These are phyloP conservation scores for Drymonia ruficornis DNA, from an alignment of 2,888 invertebrate species.

Conservation along the genomic window DNA sequence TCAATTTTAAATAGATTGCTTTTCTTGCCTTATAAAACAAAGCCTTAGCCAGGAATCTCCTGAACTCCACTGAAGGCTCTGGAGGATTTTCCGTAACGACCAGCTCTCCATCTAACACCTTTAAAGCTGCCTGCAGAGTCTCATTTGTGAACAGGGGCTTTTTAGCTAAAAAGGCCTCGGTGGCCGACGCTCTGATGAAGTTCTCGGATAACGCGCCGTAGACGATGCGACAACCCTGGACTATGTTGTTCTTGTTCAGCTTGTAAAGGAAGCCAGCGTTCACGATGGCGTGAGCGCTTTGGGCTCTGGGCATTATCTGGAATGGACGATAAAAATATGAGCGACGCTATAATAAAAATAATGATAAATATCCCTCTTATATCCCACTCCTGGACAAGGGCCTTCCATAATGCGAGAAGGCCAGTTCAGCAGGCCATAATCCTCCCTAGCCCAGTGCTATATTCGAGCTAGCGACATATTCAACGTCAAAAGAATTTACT, in stretches of 20 bases:
- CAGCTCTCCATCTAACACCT: conserved; percentile 51
- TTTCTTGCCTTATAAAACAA: conserved; percentile 84
- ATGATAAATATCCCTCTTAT: no score
- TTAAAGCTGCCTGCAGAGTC: conserved; percentile 66
- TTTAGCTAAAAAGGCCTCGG: conserved; percentile 77
- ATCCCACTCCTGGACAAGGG: no score
- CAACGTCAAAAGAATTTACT: no score
- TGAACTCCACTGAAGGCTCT: conserved; percentile 83
- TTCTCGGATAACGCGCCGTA: conserved; percentile 84
- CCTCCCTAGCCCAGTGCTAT: no score
- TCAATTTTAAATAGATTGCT: no score
- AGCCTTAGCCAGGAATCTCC: conserved; percentile 85
- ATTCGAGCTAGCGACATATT: no score
- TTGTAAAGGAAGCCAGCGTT: conserved; percentile 89
- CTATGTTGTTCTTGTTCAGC: conserved; percentile 62
- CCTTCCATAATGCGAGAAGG: no score
- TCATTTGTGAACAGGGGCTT: conserved; percentile 67
- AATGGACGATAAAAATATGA: conserved; percentile 21
- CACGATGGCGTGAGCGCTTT: conserved; percentile 90
- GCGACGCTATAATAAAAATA: no score
- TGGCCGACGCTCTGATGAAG: conserved; percentile 76
- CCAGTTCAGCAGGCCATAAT: no score
- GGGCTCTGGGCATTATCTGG: conserved; percentile 89
- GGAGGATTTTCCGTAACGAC: conserved; percentile 63
- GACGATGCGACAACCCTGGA: conserved; percentile 81